These are phyloP conservation scores for Mohoua ochrocephala DNA, from an alignment of 2,113 vertebrate species.

Conservation along the genomic window DNA sequence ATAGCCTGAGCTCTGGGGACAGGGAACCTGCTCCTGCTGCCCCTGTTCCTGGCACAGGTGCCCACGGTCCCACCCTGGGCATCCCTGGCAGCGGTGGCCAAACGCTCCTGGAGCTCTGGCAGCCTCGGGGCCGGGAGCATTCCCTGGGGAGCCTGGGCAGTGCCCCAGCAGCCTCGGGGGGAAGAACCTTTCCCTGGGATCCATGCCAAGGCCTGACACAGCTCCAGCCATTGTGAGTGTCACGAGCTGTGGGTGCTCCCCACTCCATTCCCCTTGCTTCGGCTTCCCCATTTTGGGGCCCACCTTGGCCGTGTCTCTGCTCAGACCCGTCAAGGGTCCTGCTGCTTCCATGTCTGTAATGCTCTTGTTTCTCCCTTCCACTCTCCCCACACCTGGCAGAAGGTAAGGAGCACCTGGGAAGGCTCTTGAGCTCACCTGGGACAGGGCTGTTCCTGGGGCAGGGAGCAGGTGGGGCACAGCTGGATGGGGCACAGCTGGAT, in stretches of 20 bases:
- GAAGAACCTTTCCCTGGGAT: neutral
- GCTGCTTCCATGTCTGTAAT: neutral
- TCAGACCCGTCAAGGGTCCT: neutral
- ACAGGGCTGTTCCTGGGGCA: neutral
- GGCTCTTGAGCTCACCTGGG: neutral
- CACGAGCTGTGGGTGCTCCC: neutral
- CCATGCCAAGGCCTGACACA: neutral
- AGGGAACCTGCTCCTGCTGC: neutral
- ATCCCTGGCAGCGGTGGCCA: neutral
- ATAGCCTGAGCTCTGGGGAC: too few relatives aligned
- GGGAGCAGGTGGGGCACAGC: neutral
- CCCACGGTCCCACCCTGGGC: neutral
- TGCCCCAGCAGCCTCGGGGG: neutral
- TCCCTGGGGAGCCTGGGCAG: neutral
- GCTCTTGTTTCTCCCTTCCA: neutral
- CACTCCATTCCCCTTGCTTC: rapidly evolving
- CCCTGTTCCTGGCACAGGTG: neutral
- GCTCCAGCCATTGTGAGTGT: neutral
- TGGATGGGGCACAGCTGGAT: neutral
- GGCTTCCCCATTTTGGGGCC: too few relatives aligned
- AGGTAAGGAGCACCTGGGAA: neutral
- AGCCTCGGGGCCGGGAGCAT: neutral
- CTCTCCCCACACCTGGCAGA: neutral
- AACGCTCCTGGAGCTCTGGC: neutral
- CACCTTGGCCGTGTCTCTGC: neutral